Evolutionary conservation across 2,797 vertebrate genomes (phyloP), one percentile per base, ranked within the genome.

Genomic region (Micropoecilia bifurca): DNA sequence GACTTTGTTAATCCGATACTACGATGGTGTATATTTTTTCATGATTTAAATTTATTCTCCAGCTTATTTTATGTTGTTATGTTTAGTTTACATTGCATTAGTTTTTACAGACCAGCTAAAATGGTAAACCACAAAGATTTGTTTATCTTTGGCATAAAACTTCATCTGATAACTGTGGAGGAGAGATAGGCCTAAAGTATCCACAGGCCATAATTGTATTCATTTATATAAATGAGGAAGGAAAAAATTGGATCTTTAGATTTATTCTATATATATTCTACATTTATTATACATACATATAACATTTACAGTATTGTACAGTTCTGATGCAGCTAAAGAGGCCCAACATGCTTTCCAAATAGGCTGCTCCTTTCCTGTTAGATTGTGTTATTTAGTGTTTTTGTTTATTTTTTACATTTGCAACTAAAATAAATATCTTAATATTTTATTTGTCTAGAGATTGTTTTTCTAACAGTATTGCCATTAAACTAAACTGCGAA

Each of bases 21-120:
- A 16, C 1, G 3, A 71, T 36, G 77, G n/a, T 30, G 20, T 77
- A 9, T 46, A 61, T 80, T 43, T 72, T 53, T 72, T 75, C 33
- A 46, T 1, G 25, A 41, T 74, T 5, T 6, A n/a, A n/a, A 77
- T 84, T 50, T 36, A 50, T 13, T 22, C 4, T 50, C 20, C 45
- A 71, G n/a, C 2, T 36, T 53, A 36, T 53, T 50, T 73, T 48
- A 33, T 50, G 9, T 73, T 73, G 25, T 30, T 50, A 33, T 50
- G 18, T 53, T 53, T 39, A 45, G 13, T 46, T 68, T 41, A 68
- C 33, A 68, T 22, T 68, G 0, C 20, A 41, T 41, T 22, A 41
- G 20, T 20, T 68, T 66, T 20, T 66, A 20, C 59, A 61, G 28
- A 4, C 14, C 5, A 2, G 59, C n/a, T 68, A 41, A 13, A 43